Evolutionary conservation across 2,888 invertebrate species (phyloP), one percentile per base, ranked within the genome.

Genomic region (Tetheella fluctuosa): DNA sequence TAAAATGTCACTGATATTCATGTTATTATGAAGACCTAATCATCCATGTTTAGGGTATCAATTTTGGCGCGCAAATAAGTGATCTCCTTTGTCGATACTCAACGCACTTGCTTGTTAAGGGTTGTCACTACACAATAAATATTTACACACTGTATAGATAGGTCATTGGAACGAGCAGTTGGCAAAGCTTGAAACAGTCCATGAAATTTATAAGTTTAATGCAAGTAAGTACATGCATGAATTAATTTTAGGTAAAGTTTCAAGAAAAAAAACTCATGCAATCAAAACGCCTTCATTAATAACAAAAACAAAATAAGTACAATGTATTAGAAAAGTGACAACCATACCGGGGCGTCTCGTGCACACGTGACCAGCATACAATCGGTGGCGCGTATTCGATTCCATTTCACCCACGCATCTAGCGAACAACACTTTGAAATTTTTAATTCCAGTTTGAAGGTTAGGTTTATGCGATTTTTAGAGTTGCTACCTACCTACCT

Each of bases 321-420:
- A 52, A 52, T 23, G 13, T 1, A 20, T 23, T 23, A 15, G 1
- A 10, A 20, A 25, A 28, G 4, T 53, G 53, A 53, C 23, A 53
- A 25, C 55, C 55, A 34, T 55, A 34, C 34, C 4, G 8, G 34
- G 1, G 30, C n/a, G n/a, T n/a, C n/a, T 15, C 12, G 13, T 34
- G 17, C 13, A 13, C 17, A 23, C 55, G 55, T 55, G 55, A 34
- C 55, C 0, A 20, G 55, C 37, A 20, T 34, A 55, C 55, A 23
- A 3, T 23, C 34, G 1, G 23, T 15, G 15, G 13, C 20, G 20
- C 34, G 34, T 55, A 23, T 34, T 37, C 37, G 54, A 55, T 55
- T 55, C 34, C 37, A 55, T 55, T 55, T 55, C 54, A 55, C 54
- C 20, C 54, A 55, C 23, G 55, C 23, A n/a, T n/a, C n/a, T 55